A percentile compares a stretch with the other conserved stretches of the same genome.
Conservation (phyloP, 2,797 vertebrate species). For the Halcyon chelicuti region DNA sequence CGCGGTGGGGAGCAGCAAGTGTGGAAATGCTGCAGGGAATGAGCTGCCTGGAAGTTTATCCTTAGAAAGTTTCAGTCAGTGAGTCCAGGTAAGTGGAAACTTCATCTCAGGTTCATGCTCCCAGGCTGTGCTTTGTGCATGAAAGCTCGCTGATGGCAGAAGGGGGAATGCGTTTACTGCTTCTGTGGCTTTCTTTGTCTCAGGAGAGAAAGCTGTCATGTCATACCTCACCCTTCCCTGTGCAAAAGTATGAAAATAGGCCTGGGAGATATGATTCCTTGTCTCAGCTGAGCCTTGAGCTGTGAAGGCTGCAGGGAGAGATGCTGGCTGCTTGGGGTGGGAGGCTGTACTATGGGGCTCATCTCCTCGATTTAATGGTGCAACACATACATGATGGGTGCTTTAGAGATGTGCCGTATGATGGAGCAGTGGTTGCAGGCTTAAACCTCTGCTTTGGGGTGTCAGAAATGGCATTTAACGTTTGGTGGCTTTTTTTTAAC, state of each 20-base stretch:
- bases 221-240: neutral
- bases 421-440: neutral
- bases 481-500: no score
- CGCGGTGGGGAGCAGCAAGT: rapidly evolving
- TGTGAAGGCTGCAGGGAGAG: neutral
- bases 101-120: rapidly evolving
- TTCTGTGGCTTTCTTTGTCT: neutral
- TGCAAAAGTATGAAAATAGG: neutral
- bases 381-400: rapidly evolving
- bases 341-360: neutral
- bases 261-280: neutral
- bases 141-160: neutral
- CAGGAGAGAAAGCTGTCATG: neutral
- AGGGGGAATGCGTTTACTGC: neutral
- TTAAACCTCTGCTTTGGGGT: neutral
- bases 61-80: neutral
- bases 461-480: neutral
- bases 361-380: rapidly evolving
- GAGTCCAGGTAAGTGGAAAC: neutral
- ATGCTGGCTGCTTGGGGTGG: neutral
- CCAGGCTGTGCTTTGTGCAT: neutral
- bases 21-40: neutral
- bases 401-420: neutral
- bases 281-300: neutral
- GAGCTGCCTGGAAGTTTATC: neutral